These are phyloP conservation scores for Suncus etruscus DNA, from an alignment of 2,113 vertebrate species.

Conservation along the genomic window DNA sequence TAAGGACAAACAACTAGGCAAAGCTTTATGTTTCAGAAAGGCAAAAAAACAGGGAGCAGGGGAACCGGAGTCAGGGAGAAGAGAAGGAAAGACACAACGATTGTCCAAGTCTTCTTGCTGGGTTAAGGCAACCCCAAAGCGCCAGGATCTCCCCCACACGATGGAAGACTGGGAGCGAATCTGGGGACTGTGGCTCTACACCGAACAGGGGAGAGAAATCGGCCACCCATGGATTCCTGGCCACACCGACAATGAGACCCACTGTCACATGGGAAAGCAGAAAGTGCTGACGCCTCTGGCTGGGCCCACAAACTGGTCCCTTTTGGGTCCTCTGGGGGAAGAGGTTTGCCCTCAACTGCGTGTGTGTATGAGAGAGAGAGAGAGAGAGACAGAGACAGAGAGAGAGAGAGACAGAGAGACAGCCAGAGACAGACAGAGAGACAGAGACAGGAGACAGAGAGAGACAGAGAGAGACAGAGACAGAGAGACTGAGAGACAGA, in stretches of 20 bases:
- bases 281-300: no score
- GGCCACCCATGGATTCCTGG: no score
- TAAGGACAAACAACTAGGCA: conserved; percentile 39
- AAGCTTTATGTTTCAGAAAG: not conserved
- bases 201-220: no score
- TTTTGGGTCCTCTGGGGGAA: no score
- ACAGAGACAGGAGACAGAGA: not conserved
- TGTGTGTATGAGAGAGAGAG: no score
- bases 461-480: no score
- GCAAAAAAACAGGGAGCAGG: not conserved
- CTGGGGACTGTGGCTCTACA: no score
- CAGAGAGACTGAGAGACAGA: no score
- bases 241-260: no score
- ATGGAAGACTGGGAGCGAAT: no score
- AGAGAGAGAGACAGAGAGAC: not conserved
- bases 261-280: conserved; percentile 12
- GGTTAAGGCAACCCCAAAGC: not conserved
- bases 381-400: not conserved
- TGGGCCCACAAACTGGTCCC: no score
- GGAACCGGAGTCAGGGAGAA: not conserved
- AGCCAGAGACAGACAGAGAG: not conserved
- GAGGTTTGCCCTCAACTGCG: not conserved
- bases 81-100: not conserved
- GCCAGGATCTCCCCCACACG: no score
- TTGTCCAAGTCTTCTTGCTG: not conserved